Evolutionary conservation across 2,797 vertebrate species (phyloP), one percentile per base, ranked within the genome.

Genomic region (Sparus aurata): DNA sequence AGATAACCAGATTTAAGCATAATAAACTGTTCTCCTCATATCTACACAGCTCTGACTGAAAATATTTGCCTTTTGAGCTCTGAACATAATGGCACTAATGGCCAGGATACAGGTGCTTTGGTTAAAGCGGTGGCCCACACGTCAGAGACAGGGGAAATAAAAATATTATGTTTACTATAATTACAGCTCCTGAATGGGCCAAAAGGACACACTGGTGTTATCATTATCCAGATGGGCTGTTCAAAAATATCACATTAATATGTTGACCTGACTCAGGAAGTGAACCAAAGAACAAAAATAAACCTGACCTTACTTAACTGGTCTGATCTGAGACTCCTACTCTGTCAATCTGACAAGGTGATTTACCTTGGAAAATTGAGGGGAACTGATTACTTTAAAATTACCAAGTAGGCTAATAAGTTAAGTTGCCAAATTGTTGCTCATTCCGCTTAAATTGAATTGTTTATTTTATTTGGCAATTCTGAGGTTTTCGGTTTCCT

Each of bases 31-130:
- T 71, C 60, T 59, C 55, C 75, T 27, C 16, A 18, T 71, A 43
- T 79, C 58, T 22, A 18, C 23, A 46, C 15, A 34, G n/a, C 34
- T 6, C 49, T 50, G 49, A 59, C 74, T 79, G 76, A 77, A 88
- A 80, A 72, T 80, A 84, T 80, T 85, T 81, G 63, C 30, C 72
- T 77, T 85, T 49, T 61, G 47, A 71, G 38, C 34, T 10, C 27
- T 50, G 68, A 58, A 63, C 76, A 76, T 80, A 66, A 75, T 45
- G 71, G 67, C 50, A 13, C 52, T 85, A 68, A 78, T 64, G 55
- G 47, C 70, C 92, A 94, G 94, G 93, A 94, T 91, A 89, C 93
- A 94, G 93, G 94, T 95, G 94, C 69, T 61, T 46, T 25, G 27
- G 80, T 78, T 82, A 45, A 88, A 84, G 76, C 45, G 15, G 22